A percentile compares a stretch with the other conserved stretches of the same genome.
Evolutionary conservation across 2,888 invertebrate genomes (phyloP).

Genomic region (Nebria brevicollis): DNA sequence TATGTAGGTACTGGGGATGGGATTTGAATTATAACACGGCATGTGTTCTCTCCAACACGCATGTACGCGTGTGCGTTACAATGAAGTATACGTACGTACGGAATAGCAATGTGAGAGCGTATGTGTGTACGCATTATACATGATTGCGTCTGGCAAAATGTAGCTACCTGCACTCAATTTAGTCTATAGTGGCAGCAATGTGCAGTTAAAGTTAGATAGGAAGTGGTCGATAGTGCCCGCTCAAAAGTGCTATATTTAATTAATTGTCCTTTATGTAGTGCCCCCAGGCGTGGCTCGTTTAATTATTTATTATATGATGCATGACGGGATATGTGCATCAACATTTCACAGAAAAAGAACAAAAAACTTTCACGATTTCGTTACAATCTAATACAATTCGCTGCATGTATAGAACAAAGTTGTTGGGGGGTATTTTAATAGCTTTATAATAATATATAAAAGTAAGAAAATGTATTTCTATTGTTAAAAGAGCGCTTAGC

Average conservation of each 20-base stretch:
- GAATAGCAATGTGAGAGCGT: constrained; percentile 1
- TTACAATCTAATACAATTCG: no score
- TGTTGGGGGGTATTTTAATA: no score
- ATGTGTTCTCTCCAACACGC: constrained; percentile 21
- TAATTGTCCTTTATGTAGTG: background rate
- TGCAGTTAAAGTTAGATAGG: background rate
- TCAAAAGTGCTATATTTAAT: background rate
- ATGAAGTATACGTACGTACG: background rate
- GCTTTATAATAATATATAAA: no score
- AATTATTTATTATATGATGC: background rate
- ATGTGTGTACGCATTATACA: background rate
- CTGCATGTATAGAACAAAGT: no score
- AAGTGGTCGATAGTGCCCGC: background rate
- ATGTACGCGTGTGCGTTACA: constrained; percentile 14
- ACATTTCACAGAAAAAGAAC: background rate
- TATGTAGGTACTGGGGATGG: background rate
- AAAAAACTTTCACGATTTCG: no score
- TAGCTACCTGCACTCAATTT: background rate
- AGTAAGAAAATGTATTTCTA: background rate
- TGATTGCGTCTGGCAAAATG: background rate
- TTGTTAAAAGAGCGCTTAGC: background rate
- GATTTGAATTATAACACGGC: constrained; percentile 21
- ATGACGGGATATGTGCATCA: background rate
- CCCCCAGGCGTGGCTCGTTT: background rate
- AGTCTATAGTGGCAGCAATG: background rate